Evolutionary conservation across 2,797 vertebrate genomes (phyloP).

Genomic region (Hemitrygon akajei): DNA sequence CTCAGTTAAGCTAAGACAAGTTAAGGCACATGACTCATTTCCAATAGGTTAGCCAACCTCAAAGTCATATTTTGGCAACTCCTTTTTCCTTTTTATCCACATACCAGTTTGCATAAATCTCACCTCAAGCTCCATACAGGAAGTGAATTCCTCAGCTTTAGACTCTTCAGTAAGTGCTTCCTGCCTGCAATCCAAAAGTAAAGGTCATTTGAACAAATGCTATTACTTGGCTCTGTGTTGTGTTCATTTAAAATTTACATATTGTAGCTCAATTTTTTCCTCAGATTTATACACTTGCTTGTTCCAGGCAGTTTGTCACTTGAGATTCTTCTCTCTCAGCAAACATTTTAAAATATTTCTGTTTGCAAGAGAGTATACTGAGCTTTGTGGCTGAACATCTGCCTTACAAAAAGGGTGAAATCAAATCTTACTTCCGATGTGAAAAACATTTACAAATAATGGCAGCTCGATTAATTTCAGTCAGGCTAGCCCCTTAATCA

Average conservation of each 20-base stretch:
- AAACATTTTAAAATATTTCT: no score
- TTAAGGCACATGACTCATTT: not conserved
- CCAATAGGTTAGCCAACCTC: not conserved
- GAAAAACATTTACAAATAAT: slow-evolving; percentile 6
- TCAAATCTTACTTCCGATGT: not conserved
- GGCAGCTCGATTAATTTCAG: not conserved
- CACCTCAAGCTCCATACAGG: not conserved
- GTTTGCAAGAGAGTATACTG: no score
- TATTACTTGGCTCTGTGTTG: not conserved
- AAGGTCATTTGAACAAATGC: not conserved
- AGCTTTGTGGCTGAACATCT: not conserved
- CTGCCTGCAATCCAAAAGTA: not conserved
- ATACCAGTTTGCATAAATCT: not conserved
- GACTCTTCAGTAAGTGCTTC: not conserved
- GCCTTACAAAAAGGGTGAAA: not conserved
- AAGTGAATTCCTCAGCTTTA: not conserved
- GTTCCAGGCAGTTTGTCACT: not conserved
- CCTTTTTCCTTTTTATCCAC: not conserved
- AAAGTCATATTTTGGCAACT: not conserved
- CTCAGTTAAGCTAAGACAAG: not conserved
- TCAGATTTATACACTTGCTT: not conserved
- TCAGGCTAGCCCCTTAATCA: not conserved
- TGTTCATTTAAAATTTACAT: not conserved
- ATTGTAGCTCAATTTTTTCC: not conserved
- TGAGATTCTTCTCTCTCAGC: no score